Conservation (phyloP, 2,888 invertebrate species). For the Tineola bisselliella region DNA sequence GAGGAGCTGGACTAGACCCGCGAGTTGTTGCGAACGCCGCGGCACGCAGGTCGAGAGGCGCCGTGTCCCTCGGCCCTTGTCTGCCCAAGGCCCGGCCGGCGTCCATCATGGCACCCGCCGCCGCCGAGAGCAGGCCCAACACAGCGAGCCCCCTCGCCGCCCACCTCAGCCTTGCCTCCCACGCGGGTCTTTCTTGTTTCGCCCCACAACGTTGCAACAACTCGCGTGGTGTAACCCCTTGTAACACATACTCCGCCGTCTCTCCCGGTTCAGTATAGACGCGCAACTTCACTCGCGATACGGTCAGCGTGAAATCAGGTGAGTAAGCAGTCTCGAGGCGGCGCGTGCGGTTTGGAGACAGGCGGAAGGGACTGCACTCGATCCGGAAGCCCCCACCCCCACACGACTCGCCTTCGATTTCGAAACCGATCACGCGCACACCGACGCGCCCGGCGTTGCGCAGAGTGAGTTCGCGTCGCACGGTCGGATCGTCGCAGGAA, state of each 20-base stretch:
- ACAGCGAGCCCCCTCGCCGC: background rate
- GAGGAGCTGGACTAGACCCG: background rate
- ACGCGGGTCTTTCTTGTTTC: slow-evolving; percentile 23
- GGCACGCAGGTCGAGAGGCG: background rate
- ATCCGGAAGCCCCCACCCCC: background rate
- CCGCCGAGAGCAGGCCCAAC: background rate
- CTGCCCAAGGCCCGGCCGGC: slow-evolving; percentile 12
- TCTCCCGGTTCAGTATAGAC: slow-evolving; percentile 38
- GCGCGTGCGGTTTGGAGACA: background rate
- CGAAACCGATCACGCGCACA: background rate
- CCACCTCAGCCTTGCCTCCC: slow-evolving; percentile 22
- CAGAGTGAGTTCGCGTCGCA: background rate
- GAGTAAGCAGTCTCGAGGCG: background rate
- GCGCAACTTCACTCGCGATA: slow-evolving; percentile 14
- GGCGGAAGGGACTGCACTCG: background rate
- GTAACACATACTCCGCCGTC: slow-evolving; percentile 25
- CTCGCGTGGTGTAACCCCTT: slow-evolving; percentile 17
- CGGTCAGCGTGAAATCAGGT: background rate
- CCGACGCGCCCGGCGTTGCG: background rate
- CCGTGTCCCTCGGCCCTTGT: slow-evolving; percentile 19
- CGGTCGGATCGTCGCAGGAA: background rate
- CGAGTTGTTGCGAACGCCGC: background rate
- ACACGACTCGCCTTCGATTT: background rate
- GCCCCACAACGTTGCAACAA: slow-evolving; percentile 39
- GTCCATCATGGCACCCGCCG: background rate